A percentile compares a stretch with the other conserved stretches of the same genome.
These are phyloP conservation scores for Chanos chanos DNA, from an alignment of 2,797 vertebrate genomes.

Conservation along the genomic window DNA sequence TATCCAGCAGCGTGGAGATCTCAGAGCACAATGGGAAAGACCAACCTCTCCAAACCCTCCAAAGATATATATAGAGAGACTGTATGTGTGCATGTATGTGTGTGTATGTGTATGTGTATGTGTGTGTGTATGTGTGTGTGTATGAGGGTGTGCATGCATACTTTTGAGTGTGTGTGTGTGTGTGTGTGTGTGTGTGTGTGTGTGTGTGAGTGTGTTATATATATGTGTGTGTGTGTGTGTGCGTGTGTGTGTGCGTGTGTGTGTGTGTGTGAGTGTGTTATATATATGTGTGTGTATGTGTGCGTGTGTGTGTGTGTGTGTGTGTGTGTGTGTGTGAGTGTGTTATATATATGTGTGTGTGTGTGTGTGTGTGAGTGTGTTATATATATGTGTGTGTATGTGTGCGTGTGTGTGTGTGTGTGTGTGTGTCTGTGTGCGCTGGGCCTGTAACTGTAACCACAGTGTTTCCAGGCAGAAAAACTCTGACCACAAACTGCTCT, in stretches of 20 bases:
- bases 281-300: no score
- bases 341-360: no score
- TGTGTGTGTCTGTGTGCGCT: conserved; percentile 36
- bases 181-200: no score
- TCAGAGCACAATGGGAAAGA: conserved; percentile 17
- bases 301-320: no score
- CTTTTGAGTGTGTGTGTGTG: no score
- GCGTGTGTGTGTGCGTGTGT: no score
- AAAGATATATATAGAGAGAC: neutral
- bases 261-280: no score
- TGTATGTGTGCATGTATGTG: conserved; percentile 5
- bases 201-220: no score
- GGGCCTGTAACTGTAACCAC: conserved; percentile 44
- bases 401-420: conserved; percentile 3
- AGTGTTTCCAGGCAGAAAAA: conserved; percentile 52
- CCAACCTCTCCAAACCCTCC: conserved; percentile 16
- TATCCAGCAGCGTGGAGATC: conserved; percentile 26
- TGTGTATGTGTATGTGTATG: neutral
- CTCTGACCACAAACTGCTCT: conserved; percentile 42
- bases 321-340: conserved; percentile 35
- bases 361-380: conserved; percentile 7
- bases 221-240: no score
- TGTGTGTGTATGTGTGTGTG: conserved; percentile 5
- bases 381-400: conserved; percentile 44
- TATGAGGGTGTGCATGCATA: no score